These are phyloP conservation scores for Seriola aureovittata DNA, from an alignment of 2,113 vertebrate species.

Conservation along the genomic window DNA sequence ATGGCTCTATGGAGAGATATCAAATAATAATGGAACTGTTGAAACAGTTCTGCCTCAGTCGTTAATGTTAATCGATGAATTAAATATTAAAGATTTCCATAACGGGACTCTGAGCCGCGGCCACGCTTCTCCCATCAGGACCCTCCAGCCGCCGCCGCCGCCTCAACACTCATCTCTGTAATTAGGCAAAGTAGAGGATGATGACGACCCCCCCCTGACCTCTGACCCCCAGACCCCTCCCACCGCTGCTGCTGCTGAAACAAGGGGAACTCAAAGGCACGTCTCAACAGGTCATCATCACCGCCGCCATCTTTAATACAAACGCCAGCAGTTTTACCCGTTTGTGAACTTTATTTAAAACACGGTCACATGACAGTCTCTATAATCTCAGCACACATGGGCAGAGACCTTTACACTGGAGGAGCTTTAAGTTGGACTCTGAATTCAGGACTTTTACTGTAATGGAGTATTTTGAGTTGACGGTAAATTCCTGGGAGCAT, in stretches of 20 bases:
- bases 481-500: no score
- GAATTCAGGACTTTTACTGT: no score
- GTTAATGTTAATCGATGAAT: constrained; percentile 86
- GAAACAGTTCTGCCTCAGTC: constrained; percentile 81
- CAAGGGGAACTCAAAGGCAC: constrained; percentile 50
- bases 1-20: constrained; percentile 81
- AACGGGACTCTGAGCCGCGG: constrained; percentile 78
- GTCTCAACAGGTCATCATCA: constrained; percentile 28
- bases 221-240: constrained; percentile 41
- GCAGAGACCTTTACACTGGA: no score
- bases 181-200: constrained; percentile 83
- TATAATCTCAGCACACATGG: no score
- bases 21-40: constrained; percentile 86
- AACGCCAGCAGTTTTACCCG: no score
- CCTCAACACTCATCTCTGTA: constrained; percentile 60
- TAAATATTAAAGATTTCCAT: constrained; percentile 87
- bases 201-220: constrained; percentile 68
- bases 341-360: no score
- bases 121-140: constrained; percentile 67
- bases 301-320: no score
- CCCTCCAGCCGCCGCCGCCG: constrained; percentile 40
- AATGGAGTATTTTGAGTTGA: no score
- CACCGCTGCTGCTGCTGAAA: constrained; percentile 13
- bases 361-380: no score
- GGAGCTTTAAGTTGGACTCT: no score